phyloP scores from a whole-genome alignment of 2,888 invertebrate species.

The Actias luna region DNA sequence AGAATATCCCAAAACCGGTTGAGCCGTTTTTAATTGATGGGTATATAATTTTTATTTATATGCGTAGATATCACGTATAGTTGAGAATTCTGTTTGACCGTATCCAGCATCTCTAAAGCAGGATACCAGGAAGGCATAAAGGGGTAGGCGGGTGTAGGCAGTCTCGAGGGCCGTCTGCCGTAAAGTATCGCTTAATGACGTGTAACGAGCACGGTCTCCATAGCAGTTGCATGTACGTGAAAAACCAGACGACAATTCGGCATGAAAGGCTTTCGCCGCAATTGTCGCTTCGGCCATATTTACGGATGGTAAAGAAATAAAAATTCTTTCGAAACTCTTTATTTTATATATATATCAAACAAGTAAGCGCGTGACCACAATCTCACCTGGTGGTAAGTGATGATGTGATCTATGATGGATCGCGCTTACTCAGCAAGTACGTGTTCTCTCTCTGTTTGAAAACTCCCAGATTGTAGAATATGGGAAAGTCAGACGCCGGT shows the following conservation, averaged over 20 bases:
- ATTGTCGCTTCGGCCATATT: constrained; percentile 9
- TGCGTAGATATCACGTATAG: background rate
- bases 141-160: constrained; percentile 54
- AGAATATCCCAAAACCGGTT: too few relatives aligned
- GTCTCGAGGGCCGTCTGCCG: constrained; percentile 81
- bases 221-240: constrained; percentile 59
- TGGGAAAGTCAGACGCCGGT: too few relatives aligned
- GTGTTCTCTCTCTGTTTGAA: too few relatives aligned
- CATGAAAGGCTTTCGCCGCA: constrained; percentile 27
- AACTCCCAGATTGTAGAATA: too few relatives aligned
- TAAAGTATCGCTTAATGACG: constrained; percentile 82
- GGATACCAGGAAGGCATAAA: constrained; percentile 45
- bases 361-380: too few relatives aligned
- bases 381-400: too few relatives aligned
- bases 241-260: constrained; percentile 39
- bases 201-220: constrained; percentile 76
- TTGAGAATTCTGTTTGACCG: constrained; percentile 19
- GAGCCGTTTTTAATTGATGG: too few relatives aligned
- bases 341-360: background rate
- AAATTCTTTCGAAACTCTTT: background rate
- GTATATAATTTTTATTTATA: too few relatives aligned
- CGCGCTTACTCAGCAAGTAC: too few relatives aligned
- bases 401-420: too few relatives aligned
- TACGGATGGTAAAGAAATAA: constrained; percentile 6
- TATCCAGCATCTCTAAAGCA: constrained; percentile 46